phyloP scores from a whole-genome alignment of 1,140 invertebrate genomes.

The Halesus radiatus region DNA sequence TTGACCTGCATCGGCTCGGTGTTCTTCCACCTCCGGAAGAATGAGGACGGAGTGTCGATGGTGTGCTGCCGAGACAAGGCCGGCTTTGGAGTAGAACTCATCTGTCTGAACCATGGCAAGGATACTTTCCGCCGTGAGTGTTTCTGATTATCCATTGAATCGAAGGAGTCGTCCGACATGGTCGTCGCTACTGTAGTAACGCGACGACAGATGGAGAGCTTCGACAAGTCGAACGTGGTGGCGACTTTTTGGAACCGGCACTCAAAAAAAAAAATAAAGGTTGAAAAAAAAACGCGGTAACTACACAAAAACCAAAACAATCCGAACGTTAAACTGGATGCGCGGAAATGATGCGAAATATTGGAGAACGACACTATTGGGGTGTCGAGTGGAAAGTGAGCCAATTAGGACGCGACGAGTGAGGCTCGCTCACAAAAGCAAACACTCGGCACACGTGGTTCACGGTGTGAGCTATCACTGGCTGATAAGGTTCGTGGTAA shows the following conservation, averaged over 20 bases:
- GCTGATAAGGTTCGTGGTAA: conserved; percentile 15
- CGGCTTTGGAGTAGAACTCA: conserved; percentile 78
- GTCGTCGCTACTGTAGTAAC: conserved; percentile 62
- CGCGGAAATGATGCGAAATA: neutral
- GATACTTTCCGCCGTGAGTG: conserved; percentile 84
- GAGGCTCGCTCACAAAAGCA: conserved; percentile 46
- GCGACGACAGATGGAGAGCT: conserved; percentile 54
- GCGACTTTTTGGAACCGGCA: neutral
- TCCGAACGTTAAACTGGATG: neutral
- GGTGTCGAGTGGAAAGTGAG: neutral
- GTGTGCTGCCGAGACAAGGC: conserved; percentile 86
- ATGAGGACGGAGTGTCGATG: conserved; percentile 89
- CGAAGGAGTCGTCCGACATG: conserved; percentile 69
- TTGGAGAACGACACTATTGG: neutral
- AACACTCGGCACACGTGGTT: conserved; percentile 52
- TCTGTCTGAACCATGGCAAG: conserved; percentile 87
- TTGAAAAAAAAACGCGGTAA: neutral
- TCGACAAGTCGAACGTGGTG: conserved; percentile 43
- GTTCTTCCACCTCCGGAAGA: conserved; percentile 60
- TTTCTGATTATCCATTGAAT: conserved; percentile 69
- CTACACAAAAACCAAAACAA: neutral
- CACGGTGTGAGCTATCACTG: conserved; percentile 30
- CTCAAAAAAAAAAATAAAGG: neutral
- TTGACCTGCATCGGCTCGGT: conserved; percentile 18
- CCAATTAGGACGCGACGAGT: neutral